Conservation (phyloP, 2,888 invertebrate species). For the Liopterus haemorrhoidalis region DNA sequence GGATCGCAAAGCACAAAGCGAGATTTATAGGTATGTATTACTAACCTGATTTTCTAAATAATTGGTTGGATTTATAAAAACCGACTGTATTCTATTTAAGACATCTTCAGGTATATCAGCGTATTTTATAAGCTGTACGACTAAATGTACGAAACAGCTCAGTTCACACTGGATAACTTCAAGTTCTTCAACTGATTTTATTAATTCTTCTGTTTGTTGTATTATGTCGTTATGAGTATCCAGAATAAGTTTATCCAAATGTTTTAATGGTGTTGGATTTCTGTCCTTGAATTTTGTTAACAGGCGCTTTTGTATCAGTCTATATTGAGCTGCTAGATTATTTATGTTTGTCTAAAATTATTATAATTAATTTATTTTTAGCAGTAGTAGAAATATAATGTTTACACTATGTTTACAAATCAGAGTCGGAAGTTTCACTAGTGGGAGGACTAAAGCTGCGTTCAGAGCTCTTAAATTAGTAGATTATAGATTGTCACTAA, state of each 20-base stretch:
- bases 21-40: neutral
- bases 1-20: neutral
- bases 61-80: constrained; percentile 36
- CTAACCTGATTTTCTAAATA: constrained; percentile 41
- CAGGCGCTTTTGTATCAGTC: constrained; percentile 68
- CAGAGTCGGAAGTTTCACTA: too few species aligned
- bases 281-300: constrained; percentile 73
- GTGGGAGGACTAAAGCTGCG: too few species aligned
- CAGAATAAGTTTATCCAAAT: constrained; percentile 64
- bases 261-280: constrained; percentile 66
- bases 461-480: too few species aligned
- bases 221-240: constrained; percentile 63
- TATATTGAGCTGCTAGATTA: constrained; percentile 64
- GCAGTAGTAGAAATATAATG: too few species aligned
- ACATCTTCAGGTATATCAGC: constrained; percentile 37
- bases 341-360: constrained; percentile 47
- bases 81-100: constrained; percentile 35
- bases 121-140: constrained; percentile 37
- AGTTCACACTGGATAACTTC: constrained; percentile 38
- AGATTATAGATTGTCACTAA: too few species aligned
- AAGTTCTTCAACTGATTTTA: constrained; percentile 44
- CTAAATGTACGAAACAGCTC: constrained; percentile 38
- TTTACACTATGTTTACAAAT: too few species aligned
- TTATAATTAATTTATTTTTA: constrained; percentile 8
- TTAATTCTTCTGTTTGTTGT: constrained; percentile 47